phyloP scores from a whole-genome alignment of 2,113 vertebrate species.

The Dolichallabes microphthalmus region DNA sequence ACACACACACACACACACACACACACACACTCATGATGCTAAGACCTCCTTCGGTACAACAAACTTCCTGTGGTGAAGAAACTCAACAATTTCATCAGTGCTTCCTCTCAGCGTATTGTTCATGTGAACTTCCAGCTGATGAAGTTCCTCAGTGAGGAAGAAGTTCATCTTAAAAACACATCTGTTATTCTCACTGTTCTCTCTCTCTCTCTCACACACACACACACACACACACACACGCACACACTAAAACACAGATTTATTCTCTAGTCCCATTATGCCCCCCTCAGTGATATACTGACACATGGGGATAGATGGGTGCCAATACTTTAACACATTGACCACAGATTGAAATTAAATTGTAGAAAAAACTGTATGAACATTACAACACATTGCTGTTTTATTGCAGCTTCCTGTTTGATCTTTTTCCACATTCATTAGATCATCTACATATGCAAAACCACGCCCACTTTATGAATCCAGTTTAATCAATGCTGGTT shows the following conservation, averaged over 20 bases:
- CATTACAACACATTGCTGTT: not conserved
- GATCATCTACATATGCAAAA: not conserved
- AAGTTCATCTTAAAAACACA: not conserved
- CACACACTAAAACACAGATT: no score
- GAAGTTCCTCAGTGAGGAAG: constrained; percentile 6
- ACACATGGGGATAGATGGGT: not conserved
- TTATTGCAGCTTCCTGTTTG: not conserved
- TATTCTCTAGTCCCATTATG: no score
- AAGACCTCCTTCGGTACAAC: constrained; percentile 26
- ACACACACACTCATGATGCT: not conserved
- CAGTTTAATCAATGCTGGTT: not conserved
- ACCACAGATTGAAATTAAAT: not conserved
- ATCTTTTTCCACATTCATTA: not conserved
- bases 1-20: no score
- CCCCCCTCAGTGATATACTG: not conserved
- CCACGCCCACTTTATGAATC: not conserved
- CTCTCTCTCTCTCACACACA: no score
- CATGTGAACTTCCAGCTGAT: constrained; percentile 9
- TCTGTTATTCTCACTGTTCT: not conserved
- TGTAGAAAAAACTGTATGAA: not conserved
- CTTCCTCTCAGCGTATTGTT: not conserved
- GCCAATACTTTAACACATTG: not conserved
- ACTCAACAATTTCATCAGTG: not conserved
- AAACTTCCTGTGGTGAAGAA: constrained; percentile 1
- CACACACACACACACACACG: no score